Evolutionary conservation across 2,888 invertebrate species (phyloP), one percentile per base, ranked within the genome.

Genomic region (Abrostola tripartita): DNA sequence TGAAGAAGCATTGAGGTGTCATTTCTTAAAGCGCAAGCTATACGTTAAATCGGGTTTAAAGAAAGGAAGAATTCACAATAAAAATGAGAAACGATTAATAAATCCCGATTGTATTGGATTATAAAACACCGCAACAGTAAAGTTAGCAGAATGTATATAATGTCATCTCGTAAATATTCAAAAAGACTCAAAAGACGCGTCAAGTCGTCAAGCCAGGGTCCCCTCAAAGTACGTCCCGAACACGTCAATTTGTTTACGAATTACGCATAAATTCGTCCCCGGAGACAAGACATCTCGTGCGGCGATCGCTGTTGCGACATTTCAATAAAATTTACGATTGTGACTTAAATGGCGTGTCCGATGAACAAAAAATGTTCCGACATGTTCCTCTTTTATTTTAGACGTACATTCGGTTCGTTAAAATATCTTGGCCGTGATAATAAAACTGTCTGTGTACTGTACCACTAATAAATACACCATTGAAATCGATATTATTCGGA

Each of bases 261-360:
- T 94, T 93, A 94, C 92, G 92, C 91, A 93, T 94, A 94, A 94
- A 94, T 93, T 93, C 94, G 92, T 94, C 92, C 91, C 91, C 84
- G 85, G 89, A 91, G 93, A 93, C 92, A 91, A 92, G 92, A 88
- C 91, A 93, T 93, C 93, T 93, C 92, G 90, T 88, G 88, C 92
- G 88, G 91, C 91, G 92, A 94, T 94, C 93, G 91, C 87, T 90
- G 92, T 90, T 90, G 91, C 91, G 93, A 93, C 94, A 92, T 93
- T 94, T 94, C 93, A 94, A 94, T 94, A 94, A 94, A 94, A 94
- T 94, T 94, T 94, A 94, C 94, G 94, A 92, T 93, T 92, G 88
- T 92, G 92, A 93, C 94, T 94, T 91, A 93, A 94, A 93, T 92
- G 91, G 92, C 90, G 90, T 91, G 90, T 90, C 88, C 90, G 87